Conservation (phyloP, 2,113 vertebrate genomes). For the Ammospiza nelsoni region DNA sequence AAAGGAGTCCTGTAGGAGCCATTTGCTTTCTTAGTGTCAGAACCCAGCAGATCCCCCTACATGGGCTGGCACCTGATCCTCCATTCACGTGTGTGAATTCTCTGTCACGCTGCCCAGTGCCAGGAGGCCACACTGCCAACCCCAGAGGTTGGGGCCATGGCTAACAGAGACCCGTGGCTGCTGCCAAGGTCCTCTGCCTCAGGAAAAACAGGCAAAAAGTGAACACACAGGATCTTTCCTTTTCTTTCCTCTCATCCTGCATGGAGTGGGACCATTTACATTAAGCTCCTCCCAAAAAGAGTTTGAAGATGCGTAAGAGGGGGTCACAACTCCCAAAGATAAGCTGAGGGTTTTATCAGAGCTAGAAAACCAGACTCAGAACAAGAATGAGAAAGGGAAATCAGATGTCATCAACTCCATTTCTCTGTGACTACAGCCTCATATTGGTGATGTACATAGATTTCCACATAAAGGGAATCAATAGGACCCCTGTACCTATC, state of each 20-base stretch:
- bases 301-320: not conserved
- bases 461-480: not conserved
- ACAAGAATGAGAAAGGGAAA: not conserved
- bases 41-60: not conserved
- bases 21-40: not conserved
- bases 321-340: not conserved
- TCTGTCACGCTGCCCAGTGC: not conserved
- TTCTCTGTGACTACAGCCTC: not conserved
- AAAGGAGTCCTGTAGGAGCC: not conserved
- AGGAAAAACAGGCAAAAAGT: not conserved
- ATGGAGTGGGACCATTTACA: not conserved
- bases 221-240: rapidly evolving
- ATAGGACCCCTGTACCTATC: not conserved
- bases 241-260: not conserved
- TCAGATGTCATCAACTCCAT: not conserved
- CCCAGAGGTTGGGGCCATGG: rapidly evolving
- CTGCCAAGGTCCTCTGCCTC: not conserved
- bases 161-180: not conserved
- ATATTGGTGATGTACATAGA: not conserved
- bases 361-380: not conserved
- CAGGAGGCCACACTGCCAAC: not conserved
- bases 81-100: not conserved
- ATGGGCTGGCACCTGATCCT: rapidly evolving
- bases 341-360: not conserved
- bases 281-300: not conserved